Percentiles rank a stretch among this genome's conserved stretches.
Conservation (phyloP, 2,113 vertebrate genomes). For the Cyphomyrus discorhynchus region DNA sequence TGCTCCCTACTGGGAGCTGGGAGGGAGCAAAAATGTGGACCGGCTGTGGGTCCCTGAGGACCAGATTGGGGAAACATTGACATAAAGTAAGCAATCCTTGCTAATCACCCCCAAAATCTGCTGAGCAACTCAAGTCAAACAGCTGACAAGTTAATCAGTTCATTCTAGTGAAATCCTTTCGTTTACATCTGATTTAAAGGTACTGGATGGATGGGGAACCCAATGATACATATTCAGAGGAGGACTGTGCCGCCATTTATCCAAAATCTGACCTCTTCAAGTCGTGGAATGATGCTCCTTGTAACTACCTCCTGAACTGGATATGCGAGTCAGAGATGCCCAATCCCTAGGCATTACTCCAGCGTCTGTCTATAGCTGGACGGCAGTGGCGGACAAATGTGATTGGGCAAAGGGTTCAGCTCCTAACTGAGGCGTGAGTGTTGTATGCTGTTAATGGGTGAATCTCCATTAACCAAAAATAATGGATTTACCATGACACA, state of each 20-base stretch:
- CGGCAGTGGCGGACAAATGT: not conserved
- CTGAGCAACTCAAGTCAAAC: not conserved
- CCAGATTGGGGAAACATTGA: not conserved
- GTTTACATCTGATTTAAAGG: constrained; percentile 29
- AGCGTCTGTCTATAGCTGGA: not conserved
- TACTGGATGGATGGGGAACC: constrained; percentile 57
- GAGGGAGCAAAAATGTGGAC: not conserved
- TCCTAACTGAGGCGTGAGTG: not conserved
- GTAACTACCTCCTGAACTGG: constrained; percentile 47
- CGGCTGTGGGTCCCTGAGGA: not conserved
- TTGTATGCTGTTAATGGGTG: not conserved
- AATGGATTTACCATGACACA: not conserved
- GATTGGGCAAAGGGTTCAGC: constrained; percentile 11
- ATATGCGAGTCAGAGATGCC: constrained; percentile 51
- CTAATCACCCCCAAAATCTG: not conserved
- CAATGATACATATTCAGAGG: constrained; percentile 34
- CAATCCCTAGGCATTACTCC: constrained; percentile 7
- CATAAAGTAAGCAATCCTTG: not conserved
- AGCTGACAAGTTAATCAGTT: not conserved
- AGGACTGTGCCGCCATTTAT: constrained; percentile 54
- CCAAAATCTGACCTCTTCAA: constrained; percentile 41
- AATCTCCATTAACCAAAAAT: not conserved
- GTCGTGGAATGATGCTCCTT: constrained; percentile 58
- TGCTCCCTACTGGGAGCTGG: not conserved
- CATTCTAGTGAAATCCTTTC: too few species aligned